These are phyloP conservation scores for Craniophora ligustri DNA, from an alignment of 2,888 invertebrate species.

Conservation along the genomic window DNA sequence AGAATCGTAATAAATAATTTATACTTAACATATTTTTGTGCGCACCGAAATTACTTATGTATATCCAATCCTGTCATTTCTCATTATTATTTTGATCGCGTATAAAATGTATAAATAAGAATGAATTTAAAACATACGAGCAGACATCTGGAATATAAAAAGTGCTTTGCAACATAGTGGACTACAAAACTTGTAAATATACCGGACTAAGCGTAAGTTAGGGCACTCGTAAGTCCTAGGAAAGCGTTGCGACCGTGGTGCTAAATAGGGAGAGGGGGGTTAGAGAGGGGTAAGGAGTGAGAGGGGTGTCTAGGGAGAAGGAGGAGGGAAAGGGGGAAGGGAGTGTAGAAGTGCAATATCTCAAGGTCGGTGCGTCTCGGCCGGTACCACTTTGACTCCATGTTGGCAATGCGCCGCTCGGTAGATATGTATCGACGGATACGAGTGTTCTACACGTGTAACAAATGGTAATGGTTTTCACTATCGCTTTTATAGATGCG, in stretches of 20 bases:
- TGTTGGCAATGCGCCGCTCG: slow-evolving; percentile 35
- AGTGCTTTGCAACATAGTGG: slow-evolving; percentile 25
- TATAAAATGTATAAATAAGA: neutral
- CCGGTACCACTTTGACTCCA: slow-evolving; percentile 53
- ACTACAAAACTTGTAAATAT: slow-evolving; percentile 50
- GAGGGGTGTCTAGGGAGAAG: slow-evolving; percentile 10
- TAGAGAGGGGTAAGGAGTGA: neutral
- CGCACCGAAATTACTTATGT: neutral
- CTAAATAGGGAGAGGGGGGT: slow-evolving; percentile 28
- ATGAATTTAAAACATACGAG: slow-evolving; percentile 8
- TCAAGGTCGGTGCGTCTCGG: slow-evolving; percentile 77
- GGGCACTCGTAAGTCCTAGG: slow-evolving; percentile 51
- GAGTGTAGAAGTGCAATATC: slow-evolving; percentile 71
- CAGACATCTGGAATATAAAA: slow-evolving; percentile 31
- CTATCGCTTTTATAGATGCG: slow-evolving; percentile 37
- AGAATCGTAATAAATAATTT: slow-evolving; percentile 30
- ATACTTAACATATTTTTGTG: slow-evolving; percentile 13
- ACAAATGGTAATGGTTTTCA: slow-evolving; percentile 49
- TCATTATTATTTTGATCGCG: slow-evolving; percentile 8
- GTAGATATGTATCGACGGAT: slow-evolving; percentile 48
- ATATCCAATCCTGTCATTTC: slow-evolving; percentile 6
- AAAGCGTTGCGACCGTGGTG: slow-evolving; percentile 43
- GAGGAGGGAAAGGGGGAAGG: slow-evolving; percentile 40
- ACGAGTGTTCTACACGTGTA: slow-evolving; percentile 44
- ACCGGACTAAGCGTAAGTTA: slow-evolving; percentile 46